These are phyloP conservation scores for Mesodorylaimus sp. DNA, from an alignment of 2,888 invertebrate genomes.

Conservation along the genomic window DNA sequence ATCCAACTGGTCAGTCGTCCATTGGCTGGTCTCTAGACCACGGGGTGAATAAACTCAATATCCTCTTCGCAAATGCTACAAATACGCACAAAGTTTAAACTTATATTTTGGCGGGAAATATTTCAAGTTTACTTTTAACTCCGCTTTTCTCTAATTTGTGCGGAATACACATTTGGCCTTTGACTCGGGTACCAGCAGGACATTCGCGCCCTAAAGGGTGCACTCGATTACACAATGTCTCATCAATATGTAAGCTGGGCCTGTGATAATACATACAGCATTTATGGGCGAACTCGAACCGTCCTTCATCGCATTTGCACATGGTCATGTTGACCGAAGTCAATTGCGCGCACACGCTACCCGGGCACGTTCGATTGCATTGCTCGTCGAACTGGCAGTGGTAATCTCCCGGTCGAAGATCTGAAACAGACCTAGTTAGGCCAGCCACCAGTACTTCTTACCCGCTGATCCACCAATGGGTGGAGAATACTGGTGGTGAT, in stretches of 20 bases:
- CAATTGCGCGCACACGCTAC: not conserved
- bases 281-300: not conserved
- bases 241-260: not conserved
- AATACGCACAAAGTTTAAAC: not conserved
- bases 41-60: not conserved
- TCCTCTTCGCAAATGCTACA: not conserved
- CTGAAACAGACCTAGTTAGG: not conserved
- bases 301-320: not conserved
- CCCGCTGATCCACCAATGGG: too few relatives aligned
- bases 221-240: not conserved
- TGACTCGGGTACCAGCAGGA: not conserved
- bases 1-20: too few relatives aligned
- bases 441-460: too few relatives aligned
- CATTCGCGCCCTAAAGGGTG: not conserved
- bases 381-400: conserved; percentile 4
- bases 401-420: not conserved
- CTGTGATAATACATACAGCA: not conserved
- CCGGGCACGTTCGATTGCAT: not conserved
- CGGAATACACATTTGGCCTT: not conserved
- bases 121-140: not conserved
- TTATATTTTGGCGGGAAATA: too few relatives aligned
- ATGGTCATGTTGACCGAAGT: not conserved
- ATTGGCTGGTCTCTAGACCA: too few relatives aligned
- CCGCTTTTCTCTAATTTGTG: not conserved
- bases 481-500: too few relatives aligned